A percentile compares a stretch with the other conserved stretches of the same genome.
Conservation (phyloP, 2,113 vertebrate species). For the Bufo bufo region DNA sequence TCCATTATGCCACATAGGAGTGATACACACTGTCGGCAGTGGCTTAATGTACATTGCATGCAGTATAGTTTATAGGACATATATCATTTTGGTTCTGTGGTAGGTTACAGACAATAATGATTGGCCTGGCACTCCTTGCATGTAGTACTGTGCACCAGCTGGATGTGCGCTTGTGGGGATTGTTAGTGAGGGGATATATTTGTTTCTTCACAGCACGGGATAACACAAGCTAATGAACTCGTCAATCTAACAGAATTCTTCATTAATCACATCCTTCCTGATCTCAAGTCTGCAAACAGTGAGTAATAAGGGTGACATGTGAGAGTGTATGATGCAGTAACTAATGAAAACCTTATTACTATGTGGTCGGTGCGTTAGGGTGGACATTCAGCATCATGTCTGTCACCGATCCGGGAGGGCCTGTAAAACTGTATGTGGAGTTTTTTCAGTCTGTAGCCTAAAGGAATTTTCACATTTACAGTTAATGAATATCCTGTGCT, state of each 20-base stretch:
- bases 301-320: conserved; percentile 56
- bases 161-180: background rate
- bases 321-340: too few relatives aligned
- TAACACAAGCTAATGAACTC: conserved; percentile 97
- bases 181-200: background rate
- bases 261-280: conserved; percentile 92
- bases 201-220: conserved; percentile 86
- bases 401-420: too few relatives aligned
- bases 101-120: too few relatives aligned
- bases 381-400: too few relatives aligned
- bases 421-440: too few relatives aligned
- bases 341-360: too few relatives aligned
- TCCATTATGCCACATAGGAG: background rate
- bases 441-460: background rate
- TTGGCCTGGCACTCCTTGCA: background rate
- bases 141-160: background rate
- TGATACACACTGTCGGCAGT: too few relatives aligned
- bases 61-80: too few relatives aligned
- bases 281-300: conserved; percentile 92
- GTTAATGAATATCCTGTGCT: conserved; percentile 98
- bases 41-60: too few relatives aligned
- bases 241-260: conserved; percentile 97
- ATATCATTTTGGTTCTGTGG: too few relatives aligned
- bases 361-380: too few relatives aligned
- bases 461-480: conserved; percentile 61